These are phyloP conservation scores for Rhodeus uyekii DNA, from an alignment of 2,797 vertebrate genomes.

Conservation along the genomic window DNA sequence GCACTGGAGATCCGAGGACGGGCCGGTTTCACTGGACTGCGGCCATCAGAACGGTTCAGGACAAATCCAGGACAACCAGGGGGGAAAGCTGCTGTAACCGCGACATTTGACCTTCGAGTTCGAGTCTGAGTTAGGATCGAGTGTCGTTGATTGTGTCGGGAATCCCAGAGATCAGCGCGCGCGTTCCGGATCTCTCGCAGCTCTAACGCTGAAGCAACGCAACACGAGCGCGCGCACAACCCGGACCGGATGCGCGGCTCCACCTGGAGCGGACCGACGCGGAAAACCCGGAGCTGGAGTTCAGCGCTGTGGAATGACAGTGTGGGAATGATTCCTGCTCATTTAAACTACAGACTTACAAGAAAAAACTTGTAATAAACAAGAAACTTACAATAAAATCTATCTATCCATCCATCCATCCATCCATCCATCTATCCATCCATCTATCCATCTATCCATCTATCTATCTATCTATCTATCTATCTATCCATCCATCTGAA, in stretches of 20 bases:
- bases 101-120: constrained; percentile 49
- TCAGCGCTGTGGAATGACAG: background rate
- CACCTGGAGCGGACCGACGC: constrained; percentile 43
- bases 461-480: too few species aligned
- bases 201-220: too few species aligned
- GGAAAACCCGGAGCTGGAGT: constrained; percentile 46
- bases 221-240: constrained; percentile 41
- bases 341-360: too few species aligned
- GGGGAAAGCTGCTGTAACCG: constrained; percentile 46
- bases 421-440: too few species aligned
- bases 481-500: too few species aligned
- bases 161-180: constrained; percentile 45
- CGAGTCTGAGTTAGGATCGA: constrained; percentile 17
- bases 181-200: too few species aligned
- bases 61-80: background rate
- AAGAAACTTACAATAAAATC: too few species aligned
- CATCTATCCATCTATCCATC: too few species aligned
- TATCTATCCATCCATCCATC: too few species aligned
- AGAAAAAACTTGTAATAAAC: too few species aligned
- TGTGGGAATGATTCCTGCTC: too few species aligned
- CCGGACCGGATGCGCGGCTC: constrained; percentile 19
- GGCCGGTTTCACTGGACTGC: constrained; percentile 56
- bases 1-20: constrained; percentile 25
- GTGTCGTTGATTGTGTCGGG: constrained; percentile 29
- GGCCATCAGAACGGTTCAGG: constrained; percentile 49